Conservation (phyloP, 2,113 vertebrate genomes). For the Alectura lathami region DNA sequence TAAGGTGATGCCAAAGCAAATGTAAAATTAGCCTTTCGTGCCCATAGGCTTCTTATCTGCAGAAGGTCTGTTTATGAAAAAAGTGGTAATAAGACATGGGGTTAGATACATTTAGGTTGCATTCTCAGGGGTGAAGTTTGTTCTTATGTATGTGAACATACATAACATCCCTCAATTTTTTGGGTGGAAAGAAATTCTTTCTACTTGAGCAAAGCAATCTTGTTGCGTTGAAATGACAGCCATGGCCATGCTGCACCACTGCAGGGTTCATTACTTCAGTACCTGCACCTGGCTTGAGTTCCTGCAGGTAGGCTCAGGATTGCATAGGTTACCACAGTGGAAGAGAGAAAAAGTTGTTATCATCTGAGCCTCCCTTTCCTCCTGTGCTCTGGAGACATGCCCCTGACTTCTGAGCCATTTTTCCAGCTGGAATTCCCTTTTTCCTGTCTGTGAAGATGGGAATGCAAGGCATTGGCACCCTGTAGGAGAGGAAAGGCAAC, state of each 20-base stretch:
- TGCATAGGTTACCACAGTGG: neutral
- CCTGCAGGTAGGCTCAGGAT: neutral
- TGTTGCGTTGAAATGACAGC: neutral
- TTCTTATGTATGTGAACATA: accelerated
- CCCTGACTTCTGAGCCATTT: neutral
- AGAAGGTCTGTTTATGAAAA: neutral
- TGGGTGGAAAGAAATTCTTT: neutral
- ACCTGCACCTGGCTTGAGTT: neutral
- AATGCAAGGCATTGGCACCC: neutral
- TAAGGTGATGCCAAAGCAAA: neutral
- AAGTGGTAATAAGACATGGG: neutral
- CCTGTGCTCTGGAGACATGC: neutral
- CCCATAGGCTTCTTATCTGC: neutral
- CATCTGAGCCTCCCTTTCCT: neutral
- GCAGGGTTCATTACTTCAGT: neutral
- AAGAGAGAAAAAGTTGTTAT: neutral
- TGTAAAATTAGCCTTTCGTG: neutral
- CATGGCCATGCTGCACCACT: accelerated
- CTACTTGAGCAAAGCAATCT: neutral
- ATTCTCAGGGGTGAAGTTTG: neutral
- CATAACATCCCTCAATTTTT: neutral
- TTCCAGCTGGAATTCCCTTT: neutral
- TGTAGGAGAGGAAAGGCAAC: neutral
- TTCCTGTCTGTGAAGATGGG: neutral
- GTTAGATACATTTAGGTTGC: neutral